Evolutionary conservation across 2,113 vertebrate genomes (phyloP).

Genomic region (Ailurus styani): DNA sequence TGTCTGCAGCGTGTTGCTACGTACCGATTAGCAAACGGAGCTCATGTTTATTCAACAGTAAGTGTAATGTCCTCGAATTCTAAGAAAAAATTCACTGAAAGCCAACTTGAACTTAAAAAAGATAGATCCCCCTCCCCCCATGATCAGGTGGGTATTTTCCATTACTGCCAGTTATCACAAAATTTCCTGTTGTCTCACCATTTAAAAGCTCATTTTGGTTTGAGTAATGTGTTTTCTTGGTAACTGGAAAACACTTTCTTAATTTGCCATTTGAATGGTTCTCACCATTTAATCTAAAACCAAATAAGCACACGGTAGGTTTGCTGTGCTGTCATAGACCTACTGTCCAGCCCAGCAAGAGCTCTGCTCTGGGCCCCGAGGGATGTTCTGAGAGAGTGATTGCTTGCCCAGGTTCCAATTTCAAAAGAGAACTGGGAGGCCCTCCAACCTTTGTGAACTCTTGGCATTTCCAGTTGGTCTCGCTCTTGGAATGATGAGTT

Average conservation of each 20-base stretch:
- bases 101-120: neutral
- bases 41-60: conserved; percentile 93
- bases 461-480: neutral
- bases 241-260: neutral
- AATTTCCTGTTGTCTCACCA: neutral
- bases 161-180: neutral
- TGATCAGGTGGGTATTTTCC: neutral
- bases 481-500: neutral
- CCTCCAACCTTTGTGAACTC: neutral
- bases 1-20: conserved; percentile 91
- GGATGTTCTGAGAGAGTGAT: neutral
- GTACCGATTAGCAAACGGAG: conserved; percentile 88
- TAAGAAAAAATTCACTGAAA: neutral
- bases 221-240: neutral
- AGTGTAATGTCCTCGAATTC: neutral
- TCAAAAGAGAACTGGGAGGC: neutral
- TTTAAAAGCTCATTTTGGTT: conserved; percentile 10
- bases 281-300: neutral
- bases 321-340: neutral
- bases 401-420: neutral
- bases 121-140: neutral
- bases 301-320: neutral
- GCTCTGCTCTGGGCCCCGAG: neutral
- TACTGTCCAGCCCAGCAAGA: fast-evolving
- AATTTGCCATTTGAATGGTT: neutral